These are phyloP conservation scores for Trissonchulus latispiculum DNA, from an alignment of 2,888 invertebrate genomes.

Conservation along the genomic window DNA sequence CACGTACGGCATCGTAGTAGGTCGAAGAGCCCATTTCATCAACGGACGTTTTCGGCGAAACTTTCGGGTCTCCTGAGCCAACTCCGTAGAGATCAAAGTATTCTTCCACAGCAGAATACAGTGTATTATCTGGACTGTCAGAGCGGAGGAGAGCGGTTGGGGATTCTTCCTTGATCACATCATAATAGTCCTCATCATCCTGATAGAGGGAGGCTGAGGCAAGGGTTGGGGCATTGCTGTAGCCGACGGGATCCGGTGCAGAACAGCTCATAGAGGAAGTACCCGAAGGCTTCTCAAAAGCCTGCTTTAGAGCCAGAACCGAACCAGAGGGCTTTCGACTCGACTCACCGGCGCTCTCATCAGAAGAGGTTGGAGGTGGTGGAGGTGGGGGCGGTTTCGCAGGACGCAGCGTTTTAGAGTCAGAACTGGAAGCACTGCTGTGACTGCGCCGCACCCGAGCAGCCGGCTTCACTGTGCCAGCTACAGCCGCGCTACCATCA, in stretches of 20 bases:
- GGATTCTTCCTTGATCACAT: neutral
- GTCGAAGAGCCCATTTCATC: no score
- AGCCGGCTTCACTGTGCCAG: neutral
- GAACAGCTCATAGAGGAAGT: neutral
- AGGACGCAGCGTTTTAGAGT: neutral
- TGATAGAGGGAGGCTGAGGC: neutral
- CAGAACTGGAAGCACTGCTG: neutral
- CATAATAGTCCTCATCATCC: neutral
- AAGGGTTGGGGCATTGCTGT: neutral
- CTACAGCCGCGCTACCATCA: neutral
- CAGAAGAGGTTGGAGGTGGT: neutral
- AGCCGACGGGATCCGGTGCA: no score
- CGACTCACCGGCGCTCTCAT: no score
- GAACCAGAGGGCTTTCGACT: neutral
- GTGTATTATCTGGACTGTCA: neutral
- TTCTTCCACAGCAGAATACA: neutral
- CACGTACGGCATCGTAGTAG: no score
- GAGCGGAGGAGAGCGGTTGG: neutral
- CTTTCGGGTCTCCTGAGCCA: no score
- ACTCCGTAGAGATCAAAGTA: neutral
- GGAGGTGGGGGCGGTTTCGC: neutral
- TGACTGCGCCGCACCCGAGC: neutral
- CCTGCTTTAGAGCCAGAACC: neutral
- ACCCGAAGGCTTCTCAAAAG: no score
- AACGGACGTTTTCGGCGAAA: no score